These are phyloP conservation scores for Trypoxylon attenuatum DNA, from an alignment of 2,888 invertebrate species.

Conservation along the genomic window DNA sequence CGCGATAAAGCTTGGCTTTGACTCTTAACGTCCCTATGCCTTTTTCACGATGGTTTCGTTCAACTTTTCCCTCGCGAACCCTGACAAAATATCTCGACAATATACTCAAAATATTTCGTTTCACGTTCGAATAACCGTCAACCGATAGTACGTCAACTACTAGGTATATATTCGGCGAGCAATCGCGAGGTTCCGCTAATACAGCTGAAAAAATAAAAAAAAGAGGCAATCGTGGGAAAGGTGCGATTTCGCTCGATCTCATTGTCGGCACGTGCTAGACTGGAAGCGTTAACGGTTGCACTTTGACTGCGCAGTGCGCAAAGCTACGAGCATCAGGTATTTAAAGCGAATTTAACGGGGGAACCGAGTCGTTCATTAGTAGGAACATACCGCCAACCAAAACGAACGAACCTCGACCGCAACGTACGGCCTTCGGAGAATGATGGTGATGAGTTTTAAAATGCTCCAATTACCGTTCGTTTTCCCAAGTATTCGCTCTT, in stretches of 20 bases:
- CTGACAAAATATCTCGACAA: too few relatives aligned
- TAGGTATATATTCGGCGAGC: too few relatives aligned
- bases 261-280: constrained; percentile 16
- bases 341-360: constrained; percentile 54
- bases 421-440: constrained; percentile 48
- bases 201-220: too few relatives aligned
- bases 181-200: too few relatives aligned
- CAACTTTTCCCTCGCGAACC: too few relatives aligned
- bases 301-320: constrained; percentile 24
- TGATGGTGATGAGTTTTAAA: constrained; percentile 63
- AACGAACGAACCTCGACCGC: constrained; percentile 41
- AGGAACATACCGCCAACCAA: constrained; percentile 34
- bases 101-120: too few relatives aligned
- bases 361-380: constrained; percentile 46
- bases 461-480: constrained; percentile 57
- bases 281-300: constrained; percentile 36
- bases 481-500: constrained; percentile 25
- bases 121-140: too few relatives aligned
- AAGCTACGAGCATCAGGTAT: constrained; percentile 45
- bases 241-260: constrained; percentile 19
- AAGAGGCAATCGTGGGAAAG: constrained; percentile 21
- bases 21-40: too few relatives aligned
- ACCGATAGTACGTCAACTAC: too few relatives aligned
- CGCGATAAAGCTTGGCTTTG: too few relatives aligned
- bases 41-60: too few relatives aligned